A percentile compares a stretch with the other conserved stretches of the same genome.
Conservation (phyloP, 2,888 invertebrate genomes). For the Agrotis exclamationis region DNA sequence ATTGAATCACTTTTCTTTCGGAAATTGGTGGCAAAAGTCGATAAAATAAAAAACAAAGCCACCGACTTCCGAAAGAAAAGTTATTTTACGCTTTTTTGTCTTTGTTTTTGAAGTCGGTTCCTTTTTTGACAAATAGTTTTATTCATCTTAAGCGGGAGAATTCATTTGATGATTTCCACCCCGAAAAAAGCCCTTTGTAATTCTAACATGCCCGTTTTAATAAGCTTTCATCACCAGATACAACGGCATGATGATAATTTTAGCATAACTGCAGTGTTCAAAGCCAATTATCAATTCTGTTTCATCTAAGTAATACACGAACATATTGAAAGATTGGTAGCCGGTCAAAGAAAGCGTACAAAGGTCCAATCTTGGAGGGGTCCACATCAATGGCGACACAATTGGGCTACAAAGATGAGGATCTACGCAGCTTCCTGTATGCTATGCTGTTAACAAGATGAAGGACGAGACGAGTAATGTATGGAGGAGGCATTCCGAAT, state of each 20-base stretch:
- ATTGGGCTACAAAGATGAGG: conserved; percentile 84
- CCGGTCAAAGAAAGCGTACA: conserved; percentile 33
- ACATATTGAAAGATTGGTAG: conserved; percentile 28
- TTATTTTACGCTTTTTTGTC: too few species aligned
- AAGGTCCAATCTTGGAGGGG: conserved; percentile 34
- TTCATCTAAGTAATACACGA: conserved; percentile 8
- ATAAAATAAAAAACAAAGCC: too few species aligned
- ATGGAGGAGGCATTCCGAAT: conserved; percentile 30
- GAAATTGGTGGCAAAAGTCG: too few species aligned
- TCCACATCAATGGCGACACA: conserved; percentile 64
- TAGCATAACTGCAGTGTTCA: background rate
- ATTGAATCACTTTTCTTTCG: too few species aligned
- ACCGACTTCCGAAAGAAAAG: too few species aligned
- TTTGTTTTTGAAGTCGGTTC: too few species aligned
- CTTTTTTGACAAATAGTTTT: too few species aligned
- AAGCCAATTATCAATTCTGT: conserved; percentile 12
- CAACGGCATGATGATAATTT: background rate
- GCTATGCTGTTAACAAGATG: conserved; percentile 61
- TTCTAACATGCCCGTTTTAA: too few species aligned
- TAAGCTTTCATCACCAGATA: too few species aligned
- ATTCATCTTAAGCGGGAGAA: too few species aligned
- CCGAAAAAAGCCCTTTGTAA: too few species aligned
- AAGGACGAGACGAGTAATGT: conserved; percentile 6
- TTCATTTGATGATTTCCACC: too few species aligned
- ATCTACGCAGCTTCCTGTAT: conserved; percentile 80